Evolutionary conservation across 2,888 invertebrate species (phyloP), one percentile per base, ranked within the genome.

Genomic region (Yponomeuta plumbellus): DNA sequence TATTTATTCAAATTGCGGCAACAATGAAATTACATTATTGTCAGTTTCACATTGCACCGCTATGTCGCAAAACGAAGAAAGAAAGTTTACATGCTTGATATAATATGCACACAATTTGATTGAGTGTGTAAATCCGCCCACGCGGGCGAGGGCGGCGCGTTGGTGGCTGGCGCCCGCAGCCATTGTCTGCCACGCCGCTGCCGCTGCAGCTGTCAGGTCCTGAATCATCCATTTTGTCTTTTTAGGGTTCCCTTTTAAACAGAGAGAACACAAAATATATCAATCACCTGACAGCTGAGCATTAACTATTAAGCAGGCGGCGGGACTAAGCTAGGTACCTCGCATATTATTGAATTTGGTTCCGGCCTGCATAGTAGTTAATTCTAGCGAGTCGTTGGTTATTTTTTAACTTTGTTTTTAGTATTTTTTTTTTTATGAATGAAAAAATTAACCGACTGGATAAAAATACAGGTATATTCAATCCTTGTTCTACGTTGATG

Each of bases 1-100:
- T 89, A 88, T 88, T 89, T 86, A 84, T 85, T 85, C 84, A 83
- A 83, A 81, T 82, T 76, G 76, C 71, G 79, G 77, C 80, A 81
- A 85, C 83, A 85, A 84, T 84, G 76, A 82, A 75, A 81, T 82
- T 83, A 84, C 72, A 73, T 74, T 74, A 75, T 72, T 75, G 76
- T 52, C 17, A 52, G 76, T 83, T 85, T 81, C 79, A 81, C 79
- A 77, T 73, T 66, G 72, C 52, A 44, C 44, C 21, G 44, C 17
- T 64, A 73, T 71, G 74, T 88, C 89, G 83, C 87, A 83, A 88
- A 83, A 88, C 79, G 75, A 78, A 84, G 81, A 86, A 83, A 88
- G 89, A 89, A 89, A 88, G 86, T 80, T 76, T 75, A 76, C 76
- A 76, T 75, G 74, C 76, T 76, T 79, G 81, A 77, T 78, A 80